phyloP scores from a whole-genome alignment of 2,888 invertebrate species.

The Conchocele bisecta region DNA sequence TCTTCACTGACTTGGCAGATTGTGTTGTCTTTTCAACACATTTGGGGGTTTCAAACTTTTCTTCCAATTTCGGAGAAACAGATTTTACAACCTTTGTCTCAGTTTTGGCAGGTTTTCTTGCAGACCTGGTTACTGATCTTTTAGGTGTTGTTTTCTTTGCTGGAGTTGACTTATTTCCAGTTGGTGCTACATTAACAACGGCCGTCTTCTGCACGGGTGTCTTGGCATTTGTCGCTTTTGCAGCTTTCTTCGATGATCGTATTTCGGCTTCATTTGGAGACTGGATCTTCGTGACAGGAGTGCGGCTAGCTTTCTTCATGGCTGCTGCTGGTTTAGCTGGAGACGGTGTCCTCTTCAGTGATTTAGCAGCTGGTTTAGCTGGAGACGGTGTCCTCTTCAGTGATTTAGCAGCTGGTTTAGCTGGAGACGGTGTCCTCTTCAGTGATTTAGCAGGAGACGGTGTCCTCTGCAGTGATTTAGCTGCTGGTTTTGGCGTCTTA shows the following conservation, averaged over 20 bases:
- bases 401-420: neutral
- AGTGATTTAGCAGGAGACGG: neutral
- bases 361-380: conserved; percentile 10
- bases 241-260: neutral
- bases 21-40: neutral
- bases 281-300: too few species aligned
- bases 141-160: neutral
- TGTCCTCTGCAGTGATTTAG: neutral
- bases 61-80: neutral
- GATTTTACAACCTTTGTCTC: neutral
- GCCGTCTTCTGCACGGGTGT: neutral
- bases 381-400: neutral
- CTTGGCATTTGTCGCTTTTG: neutral
- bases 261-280: neutral
- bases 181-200: neutral
- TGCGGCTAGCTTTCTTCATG: too few species aligned
- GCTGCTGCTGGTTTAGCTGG: neutral
- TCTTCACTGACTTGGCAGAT: neutral
- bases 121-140: neutral
- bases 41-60: neutral
- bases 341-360: neutral
- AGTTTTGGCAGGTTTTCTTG: conserved; percentile 13
- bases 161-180: neutral
- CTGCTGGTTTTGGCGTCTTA: neutral
- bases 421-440: neutral